Evolutionary conservation across 2,797 vertebrate genomes (phyloP).

Genomic region (Catostomus latipinnis): DNA sequence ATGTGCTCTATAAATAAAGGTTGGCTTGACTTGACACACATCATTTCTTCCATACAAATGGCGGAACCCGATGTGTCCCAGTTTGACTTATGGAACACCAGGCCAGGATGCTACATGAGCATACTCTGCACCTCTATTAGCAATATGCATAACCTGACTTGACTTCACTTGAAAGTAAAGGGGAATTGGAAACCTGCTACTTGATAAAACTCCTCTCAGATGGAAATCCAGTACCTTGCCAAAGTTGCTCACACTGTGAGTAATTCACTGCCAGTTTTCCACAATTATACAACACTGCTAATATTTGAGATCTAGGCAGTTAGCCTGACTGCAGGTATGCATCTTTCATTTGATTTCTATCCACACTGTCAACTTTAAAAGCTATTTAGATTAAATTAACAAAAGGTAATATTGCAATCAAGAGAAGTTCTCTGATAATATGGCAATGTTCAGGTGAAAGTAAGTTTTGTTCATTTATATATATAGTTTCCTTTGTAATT

Average conservation of each 20-base stretch:
- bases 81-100: too few relatives aligned
- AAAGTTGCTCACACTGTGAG: conserved; percentile 32
- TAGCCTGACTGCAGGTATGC: conserved; percentile 43
- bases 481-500: conserved; percentile 33
- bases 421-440: conserved; percentile 32
- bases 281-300: conserved; percentile 54
- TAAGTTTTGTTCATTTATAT: conserved; percentile 27
- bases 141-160: too few relatives aligned
- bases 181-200: conserved; percentile 18
- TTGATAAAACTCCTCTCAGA: conserved; percentile 40
- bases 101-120: too few relatives aligned
- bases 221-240: conserved; percentile 39
- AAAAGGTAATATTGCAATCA: conserved; percentile 29
- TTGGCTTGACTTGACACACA: too few relatives aligned
- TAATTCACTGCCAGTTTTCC: conserved; percentile 43
- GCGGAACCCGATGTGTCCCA: too few relatives aligned
- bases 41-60: too few relatives aligned
- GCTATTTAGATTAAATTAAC: conserved; percentile 53
- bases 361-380: conserved; percentile 39
- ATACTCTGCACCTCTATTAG: too few relatives aligned
- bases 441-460: conserved; percentile 19
- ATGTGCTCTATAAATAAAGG: too few relatives aligned
- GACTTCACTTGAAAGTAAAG: background rate
- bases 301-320: conserved; percentile 52
- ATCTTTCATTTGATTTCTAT: conserved; percentile 44